These are phyloP conservation scores for Tineola bisselliella DNA, from an alignment of 2,888 invertebrate species.

Conservation along the genomic window DNA sequence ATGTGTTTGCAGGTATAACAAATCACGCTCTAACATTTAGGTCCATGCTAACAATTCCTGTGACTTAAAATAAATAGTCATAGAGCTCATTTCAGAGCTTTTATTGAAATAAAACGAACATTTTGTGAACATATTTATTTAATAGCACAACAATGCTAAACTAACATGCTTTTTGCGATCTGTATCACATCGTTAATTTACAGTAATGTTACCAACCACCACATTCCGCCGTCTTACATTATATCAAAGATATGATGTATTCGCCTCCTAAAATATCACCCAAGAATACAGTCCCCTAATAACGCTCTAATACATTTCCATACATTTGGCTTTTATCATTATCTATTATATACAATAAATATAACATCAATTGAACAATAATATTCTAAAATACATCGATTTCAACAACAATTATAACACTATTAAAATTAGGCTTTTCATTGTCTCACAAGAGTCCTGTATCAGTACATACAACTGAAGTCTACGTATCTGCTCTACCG, in stretches of 20 bases:
- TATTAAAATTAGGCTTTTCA: slow-evolving; percentile 47
- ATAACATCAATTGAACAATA: slow-evolving; percentile 66
- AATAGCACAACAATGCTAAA: slow-evolving; percentile 67
- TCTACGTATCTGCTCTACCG: background rate
- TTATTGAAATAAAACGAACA: background rate
- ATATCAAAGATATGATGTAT: slow-evolving; percentile 58
- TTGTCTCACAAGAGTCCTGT: slow-evolving; percentile 26
- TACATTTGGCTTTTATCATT: slow-evolving; percentile 29
- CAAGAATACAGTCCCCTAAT: slow-evolving; percentile 67
- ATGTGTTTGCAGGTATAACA: no score
- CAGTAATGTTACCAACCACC: slow-evolving; percentile 18
- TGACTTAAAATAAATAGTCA: no score
- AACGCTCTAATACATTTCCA: slow-evolving; percentile 47
- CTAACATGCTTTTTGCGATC: slow-evolving; percentile 39
- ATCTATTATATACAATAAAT: slow-evolving; percentile 63
- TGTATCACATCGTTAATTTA: slow-evolving; percentile 58
- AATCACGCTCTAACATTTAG: no score
- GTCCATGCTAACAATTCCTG: no score
- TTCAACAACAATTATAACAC: slow-evolving; percentile 55
- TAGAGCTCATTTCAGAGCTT: no score
- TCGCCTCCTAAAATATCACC: slow-evolving; percentile 57
- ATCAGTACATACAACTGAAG: slow-evolving; percentile 28
- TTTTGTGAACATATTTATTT: slow-evolving; percentile 45
- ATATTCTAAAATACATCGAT: slow-evolving; percentile 66
- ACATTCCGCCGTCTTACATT: slow-evolving; percentile 18